Evolutionary conservation across 92 coral and sea anemone genomes (phyloP).

Genomic region (Zoanthus sansibaricus): DNA sequence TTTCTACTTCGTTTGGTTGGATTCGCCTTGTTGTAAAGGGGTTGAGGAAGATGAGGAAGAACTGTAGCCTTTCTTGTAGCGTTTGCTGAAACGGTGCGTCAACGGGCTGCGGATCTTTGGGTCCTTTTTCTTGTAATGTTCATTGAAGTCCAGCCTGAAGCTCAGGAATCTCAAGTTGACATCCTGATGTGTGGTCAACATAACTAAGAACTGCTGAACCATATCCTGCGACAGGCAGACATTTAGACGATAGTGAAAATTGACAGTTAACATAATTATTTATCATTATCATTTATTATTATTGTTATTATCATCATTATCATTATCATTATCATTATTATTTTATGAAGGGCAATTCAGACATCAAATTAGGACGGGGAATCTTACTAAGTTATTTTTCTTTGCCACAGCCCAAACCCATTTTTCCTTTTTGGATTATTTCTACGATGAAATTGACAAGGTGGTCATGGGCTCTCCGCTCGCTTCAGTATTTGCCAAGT

Average conservation of each 20-base stretch:
- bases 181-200: slow-evolving; percentile 97
- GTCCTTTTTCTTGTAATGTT: slow-evolving; percentile 98
- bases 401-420: no score
- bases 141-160: slow-evolving; percentile 97
- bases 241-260: background rate
- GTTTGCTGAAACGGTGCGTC: slow-evolving; percentile 92
- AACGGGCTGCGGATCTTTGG: slow-evolving; percentile 93
- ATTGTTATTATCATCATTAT: no score
- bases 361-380: no score
- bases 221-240: slow-evolving; percentile 72
- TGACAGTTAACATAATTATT: no score
- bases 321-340: no score
- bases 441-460: no score
- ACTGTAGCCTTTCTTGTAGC: slow-evolving; percentile 64
- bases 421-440: no score
- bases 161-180: slow-evolving; percentile 95
- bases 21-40: slow-evolving; percentile 1
- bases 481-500: no score
- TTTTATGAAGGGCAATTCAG: no score
- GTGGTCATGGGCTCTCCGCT: no score
- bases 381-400: no score
- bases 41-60: slow-evolving; percentile 7
- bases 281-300: no score
- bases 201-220: slow-evolving; percentile 97
- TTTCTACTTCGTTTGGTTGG: slow-evolving; percentile 26